These are phyloP conservation scores for Pseudochirops corinnae DNA, from an alignment of 2,797 vertebrate genomes.

Conservation along the genomic window DNA sequence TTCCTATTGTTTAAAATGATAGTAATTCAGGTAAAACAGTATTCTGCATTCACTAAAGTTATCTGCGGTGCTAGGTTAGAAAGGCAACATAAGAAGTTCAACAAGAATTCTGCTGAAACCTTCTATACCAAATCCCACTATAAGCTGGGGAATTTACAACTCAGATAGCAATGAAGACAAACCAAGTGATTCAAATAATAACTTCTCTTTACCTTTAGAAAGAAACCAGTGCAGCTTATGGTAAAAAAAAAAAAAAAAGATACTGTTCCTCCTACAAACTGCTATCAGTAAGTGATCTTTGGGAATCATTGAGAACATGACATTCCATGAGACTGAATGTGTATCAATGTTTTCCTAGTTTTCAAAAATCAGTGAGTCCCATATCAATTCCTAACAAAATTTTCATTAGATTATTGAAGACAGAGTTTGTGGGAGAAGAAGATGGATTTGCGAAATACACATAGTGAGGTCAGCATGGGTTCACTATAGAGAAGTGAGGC, in stretches of 20 bases:
- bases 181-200: neutral
- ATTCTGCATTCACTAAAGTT: neutral
- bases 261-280: neutral
- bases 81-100: neutral
- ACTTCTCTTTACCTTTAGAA: neutral
- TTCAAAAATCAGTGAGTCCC: neutral
- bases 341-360: neutral
- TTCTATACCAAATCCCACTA: neutral
- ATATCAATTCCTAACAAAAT: neutral
- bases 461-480: neutral
- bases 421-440: neutral
- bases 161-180: neutral
- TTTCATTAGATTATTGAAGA: neutral
- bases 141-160: neutral
- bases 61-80: neutral
- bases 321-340: neutral
- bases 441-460: neutral
- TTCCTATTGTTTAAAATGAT: neutral
- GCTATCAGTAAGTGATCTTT: neutral
- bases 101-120: neutral
- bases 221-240: neutral
- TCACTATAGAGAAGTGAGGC: neutral
- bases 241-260: too few relatives aligned
- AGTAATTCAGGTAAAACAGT: neutral
- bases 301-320: neutral